Evolutionary conservation across 2,113 vertebrate species (phyloP), one percentile per base, ranked within the genome.

Genomic region (Bubo blakistoni): DNA sequence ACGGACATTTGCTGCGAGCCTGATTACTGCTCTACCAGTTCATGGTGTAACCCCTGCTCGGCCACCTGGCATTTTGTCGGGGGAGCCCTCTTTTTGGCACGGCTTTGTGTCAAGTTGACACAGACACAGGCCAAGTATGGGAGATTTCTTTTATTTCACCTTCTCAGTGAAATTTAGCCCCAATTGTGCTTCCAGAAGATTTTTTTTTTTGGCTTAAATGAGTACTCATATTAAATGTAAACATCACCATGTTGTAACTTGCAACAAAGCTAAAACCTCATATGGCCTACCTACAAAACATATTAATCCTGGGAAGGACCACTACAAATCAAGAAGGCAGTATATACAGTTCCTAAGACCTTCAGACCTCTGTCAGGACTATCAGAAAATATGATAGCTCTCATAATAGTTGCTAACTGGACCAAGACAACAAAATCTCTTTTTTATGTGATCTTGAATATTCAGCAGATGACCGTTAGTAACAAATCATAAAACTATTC

Each of bases 101-200:
- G 2, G 25, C 17, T 81, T 74, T 82, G 34, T 51, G 40, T 27
- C 30, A 52, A 30, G 24, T 27, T 54, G 8, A 49, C 65, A 55
- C 14, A 21, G 25, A 54, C 0, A 2, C 34, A 61, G 25, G 4
- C 4, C 18, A 46, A 44, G 11, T 44, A 34, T 30, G 6, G 18
- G 34, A 49, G 7, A 54, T 59, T n/a, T 36, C 20, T 51, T 61
- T 57, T 34, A 52, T 66, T 58, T 81, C 0, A 40, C 29, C 30
- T 77, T 76, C 16, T 5, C 30, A 49, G 21, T 4, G 10, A 57
- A 89, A 54, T 62, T 73, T 66, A 84, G 7, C 30, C 15, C 11
- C 2, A 1, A 0, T 17, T 74, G 1, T 65, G 17, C 11, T 81
- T 70, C 24, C 36, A 46, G 32, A 49, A 32, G 32, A 9, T 3